Base-by-base conservation (phyloP, 2,113 vertebrate species). In the Polyodon spathula region DNA sequence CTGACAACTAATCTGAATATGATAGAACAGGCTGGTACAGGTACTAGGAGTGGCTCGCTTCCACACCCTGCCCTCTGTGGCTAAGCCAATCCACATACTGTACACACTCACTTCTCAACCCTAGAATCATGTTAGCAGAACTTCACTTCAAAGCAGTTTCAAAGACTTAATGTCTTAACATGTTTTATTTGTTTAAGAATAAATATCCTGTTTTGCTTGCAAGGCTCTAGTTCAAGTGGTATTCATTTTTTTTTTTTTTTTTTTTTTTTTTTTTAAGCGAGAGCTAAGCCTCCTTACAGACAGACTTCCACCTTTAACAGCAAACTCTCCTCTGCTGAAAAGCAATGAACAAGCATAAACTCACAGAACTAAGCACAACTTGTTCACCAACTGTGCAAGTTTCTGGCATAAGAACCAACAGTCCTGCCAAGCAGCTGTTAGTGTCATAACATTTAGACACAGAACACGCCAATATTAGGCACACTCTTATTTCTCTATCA, bases 11-110 rank as follows among this genome's bases (percentile, higher is more conserved):
- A 61, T 11, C 16, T 11, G 61, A 57, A 46, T 50, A 66, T 73
- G 67, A 66, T 65, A 8, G 65, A 78, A 81, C 73, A 78, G 76
- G 72, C 79, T 80, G 77, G 78, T 78, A 69, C 79, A 76, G 67
- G 74, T 56, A 62, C 59, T 63, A 62, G 70, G 66, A 74, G 72
- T 62, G 70, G 8, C 58, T 40, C 48, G n/a, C 57, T 37, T 6
- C 58, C 40, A 37, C 56, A 12, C 63, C 27, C 60, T 60, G 43
- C 17, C 44, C 60, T 53, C 54, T 14, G 58, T 39, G 40, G 51
- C 56, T 27, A 11, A 54, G 16, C 46, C 59, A 6, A 37, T 12
- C 61, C n/a, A n/a, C n/a, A n/a, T n/a, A n/a, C n/a, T n/a, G n/a
- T n/a, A n/a, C n/a, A n/a, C n/a, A n/a, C n/a, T n/a, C n/a, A n/a